Evolutionary conservation across 2,113 vertebrate species (phyloP), one percentile per base, ranked within the genome.

Genomic region (Pomatorhinus ruficollis): DNA sequence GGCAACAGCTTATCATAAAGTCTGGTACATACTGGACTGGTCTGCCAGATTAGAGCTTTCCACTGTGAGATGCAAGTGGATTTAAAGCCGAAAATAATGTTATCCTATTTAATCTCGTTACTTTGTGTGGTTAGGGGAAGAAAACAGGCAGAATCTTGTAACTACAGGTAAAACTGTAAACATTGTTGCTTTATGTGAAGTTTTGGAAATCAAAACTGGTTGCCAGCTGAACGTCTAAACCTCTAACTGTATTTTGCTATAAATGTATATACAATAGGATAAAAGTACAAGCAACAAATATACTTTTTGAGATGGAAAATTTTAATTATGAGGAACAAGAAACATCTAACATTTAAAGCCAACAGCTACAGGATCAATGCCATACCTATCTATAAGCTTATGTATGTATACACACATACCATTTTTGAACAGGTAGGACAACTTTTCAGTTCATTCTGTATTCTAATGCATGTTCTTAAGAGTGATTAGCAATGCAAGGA

Each of bases 101-200:
- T 91, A 96, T 89, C 89, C 89, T 71, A 37, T 66, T 85, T 96
- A 96, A 96, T 94, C 94, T 91, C 59, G 78, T 90, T 94, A 94
- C 71, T 94, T 91, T 74, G 18, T 76, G 63, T 85, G 42, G 87
- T 72, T 61, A 69, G 23, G 15, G 11, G 21, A 44, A 85, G 65
- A 84, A 94, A 79, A 1, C 12, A 59, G 44, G 60, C 42, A 64
- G 50, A 90, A 75, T 64, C 54, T 52, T 54, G 77, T 33, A 66
- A 57, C 45, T 54, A 47, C 16, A n/a, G 42, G 37, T 79, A 87
- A 72, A 87, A 68, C 20, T 24, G 25, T 11, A 89, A 83, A 54
- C 5, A 10, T 1, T 13, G 10, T 19, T 72, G 28, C 33, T 90
- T 80, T 47, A 74, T 1, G 1, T 59, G 50, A 80, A 59, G 33